Evolutionary conservation across 2,888 invertebrate genomes (phyloP).

Genomic region (Dione vanillae): DNA sequence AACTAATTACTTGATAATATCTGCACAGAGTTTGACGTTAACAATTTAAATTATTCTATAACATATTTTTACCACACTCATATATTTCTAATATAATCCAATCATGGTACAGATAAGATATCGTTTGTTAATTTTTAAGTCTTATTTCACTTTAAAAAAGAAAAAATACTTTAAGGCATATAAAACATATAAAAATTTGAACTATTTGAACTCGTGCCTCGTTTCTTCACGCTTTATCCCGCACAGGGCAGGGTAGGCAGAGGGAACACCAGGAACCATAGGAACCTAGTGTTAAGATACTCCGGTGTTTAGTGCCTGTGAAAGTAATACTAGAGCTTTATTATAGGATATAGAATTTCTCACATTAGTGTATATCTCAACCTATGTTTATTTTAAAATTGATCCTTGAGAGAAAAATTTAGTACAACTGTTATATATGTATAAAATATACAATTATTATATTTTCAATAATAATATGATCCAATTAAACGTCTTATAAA

Average conservation of each 20-base stretch:
- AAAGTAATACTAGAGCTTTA: too few species aligned
- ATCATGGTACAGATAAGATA: background rate
- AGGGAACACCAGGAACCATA: too few species aligned
- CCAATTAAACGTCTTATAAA: background rate
- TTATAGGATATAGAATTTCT: too few species aligned
- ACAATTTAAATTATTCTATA: background rate
- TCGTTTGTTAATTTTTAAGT: background rate
- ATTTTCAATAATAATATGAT: background rate
- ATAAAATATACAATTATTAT: too few species aligned
- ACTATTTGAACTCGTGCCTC: too few species aligned
- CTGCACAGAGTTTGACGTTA: background rate
- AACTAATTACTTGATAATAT: slow-evolving; percentile 12
- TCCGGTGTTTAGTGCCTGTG: too few species aligned
- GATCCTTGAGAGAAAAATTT: background rate
- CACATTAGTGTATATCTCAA: background rate
- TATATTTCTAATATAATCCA: background rate
- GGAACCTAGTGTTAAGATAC: too few species aligned
- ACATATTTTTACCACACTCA: background rate
- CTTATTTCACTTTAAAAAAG: too few species aligned
- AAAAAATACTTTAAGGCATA: too few species aligned
- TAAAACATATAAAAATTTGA: too few species aligned
- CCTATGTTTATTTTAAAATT: background rate
- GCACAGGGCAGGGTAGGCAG: too few species aligned
- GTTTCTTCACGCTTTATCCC: too few species aligned
- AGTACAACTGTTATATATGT: background rate